Conservation (phyloP, 37 sponge, comb jelly and placozoan species). For the Amphimedon queenslandica region DNA sequence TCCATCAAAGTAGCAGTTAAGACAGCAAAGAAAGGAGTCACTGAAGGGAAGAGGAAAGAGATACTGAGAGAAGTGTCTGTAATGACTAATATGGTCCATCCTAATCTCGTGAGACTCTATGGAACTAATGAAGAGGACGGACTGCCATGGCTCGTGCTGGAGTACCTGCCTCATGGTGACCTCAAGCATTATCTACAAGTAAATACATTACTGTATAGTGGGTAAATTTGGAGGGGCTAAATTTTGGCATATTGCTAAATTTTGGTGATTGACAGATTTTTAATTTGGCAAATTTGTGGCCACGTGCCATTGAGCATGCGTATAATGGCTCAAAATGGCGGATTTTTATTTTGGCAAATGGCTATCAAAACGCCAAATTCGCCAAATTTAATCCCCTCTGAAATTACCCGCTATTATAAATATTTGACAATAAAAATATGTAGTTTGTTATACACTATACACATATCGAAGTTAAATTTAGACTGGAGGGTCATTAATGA, state of each 20-base stretch:
- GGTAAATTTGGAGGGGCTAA: no score
- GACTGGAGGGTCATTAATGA: no score
- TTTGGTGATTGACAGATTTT: no score
- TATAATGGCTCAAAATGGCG: no score
- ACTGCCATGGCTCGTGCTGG: conserved; percentile 52
- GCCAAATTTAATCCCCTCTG: no score
- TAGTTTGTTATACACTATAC: neutral
- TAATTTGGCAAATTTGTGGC: no score
- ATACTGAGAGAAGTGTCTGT: conserved; percentile 41
- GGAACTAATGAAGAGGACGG: conserved; percentile 24
- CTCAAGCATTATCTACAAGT: conserved; percentile 43
- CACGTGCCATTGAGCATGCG: no score
- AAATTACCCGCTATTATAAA: no score
- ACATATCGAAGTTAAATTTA: neutral
- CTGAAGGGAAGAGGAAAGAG: neutral
- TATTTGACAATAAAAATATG: neutral
- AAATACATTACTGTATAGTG: no score
- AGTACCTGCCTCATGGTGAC: conserved; percentile 64
- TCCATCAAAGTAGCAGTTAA: conserved; percentile 46
- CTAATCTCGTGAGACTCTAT: conserved; percentile 41
- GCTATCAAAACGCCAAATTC: no score
- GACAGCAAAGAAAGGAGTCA: conserved; percentile 19
- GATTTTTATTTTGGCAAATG: no score
- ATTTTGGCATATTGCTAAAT: no score
- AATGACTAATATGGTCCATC: conserved; percentile 41